Evolutionary conservation across 2,888 invertebrate species (phyloP), one percentile per base, ranked within the genome.

Genomic region (Lasioglossum lativentre): DNA sequence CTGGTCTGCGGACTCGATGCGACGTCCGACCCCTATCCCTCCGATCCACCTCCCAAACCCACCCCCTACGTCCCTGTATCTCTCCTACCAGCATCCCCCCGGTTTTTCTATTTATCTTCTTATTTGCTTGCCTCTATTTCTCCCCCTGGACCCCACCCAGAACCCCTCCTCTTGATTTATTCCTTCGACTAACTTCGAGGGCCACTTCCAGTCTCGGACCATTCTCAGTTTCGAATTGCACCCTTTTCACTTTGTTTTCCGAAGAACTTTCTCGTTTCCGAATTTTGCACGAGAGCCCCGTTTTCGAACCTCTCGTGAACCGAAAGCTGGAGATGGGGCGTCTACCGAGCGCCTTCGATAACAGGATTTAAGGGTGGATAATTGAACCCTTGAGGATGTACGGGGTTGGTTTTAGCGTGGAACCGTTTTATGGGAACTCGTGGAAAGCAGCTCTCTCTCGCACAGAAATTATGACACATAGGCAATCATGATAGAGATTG

Each of bases 31-130:
- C 47, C 47, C 63, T 27, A 47, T 66, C 23, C 63, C 45, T 19
- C 40, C 38, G 30, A 19, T 0, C 14, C 59, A 59, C 23, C 59
- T 4, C 4, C 59, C n/a, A 27, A 14, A 23, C 52, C 23, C 16
- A 38, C 38, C 19, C 63, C 30, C 23, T 23, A 23, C 40, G 19
- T 38, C 63, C 34, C 72, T 40, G 34, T 63, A 14, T 38, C 16
- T 63, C 19, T 16, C 6, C 75, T 19, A 63, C 30, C 63, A 56
- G 23, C 56, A 40, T 75, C 19, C 40, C 14, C 42, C 14, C 23
- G 14, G 27, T 56, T 19, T 38, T 52, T 47, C 73, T 74, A 23
- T 42, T 70, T 56, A 40, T 56, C 70, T 78, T 71, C 70, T 52
- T 42, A 52, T 68, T 68, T 52, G 30, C 52, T 23, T 45, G 52